Conservation (phyloP, 1,140 invertebrate genomes). For the Drosophila paulistorum region DNA sequence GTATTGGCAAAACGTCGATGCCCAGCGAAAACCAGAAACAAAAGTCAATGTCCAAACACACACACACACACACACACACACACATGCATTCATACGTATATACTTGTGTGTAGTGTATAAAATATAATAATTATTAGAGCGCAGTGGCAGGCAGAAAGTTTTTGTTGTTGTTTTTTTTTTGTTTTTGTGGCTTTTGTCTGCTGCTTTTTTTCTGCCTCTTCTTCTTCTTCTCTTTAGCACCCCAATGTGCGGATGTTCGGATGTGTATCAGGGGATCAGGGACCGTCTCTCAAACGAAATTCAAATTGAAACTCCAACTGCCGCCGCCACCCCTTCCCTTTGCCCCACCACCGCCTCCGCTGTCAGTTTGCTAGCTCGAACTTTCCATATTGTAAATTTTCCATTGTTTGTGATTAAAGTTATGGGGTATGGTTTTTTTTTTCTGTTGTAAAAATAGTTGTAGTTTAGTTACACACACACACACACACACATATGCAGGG, state of each 20-base stretch:
- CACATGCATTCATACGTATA: not conserved
- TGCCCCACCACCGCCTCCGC: not conserved
- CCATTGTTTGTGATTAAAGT: constrained; percentile 73
- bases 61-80: not conserved
- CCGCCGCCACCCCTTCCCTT: too few species aligned
- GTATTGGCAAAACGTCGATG: constrained; percentile 25
- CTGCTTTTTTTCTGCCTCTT: not conserved
- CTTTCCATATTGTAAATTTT: constrained; percentile 76
- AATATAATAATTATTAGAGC: constrained; percentile 74
- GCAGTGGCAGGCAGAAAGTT: constrained; percentile 57
- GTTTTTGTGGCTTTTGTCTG: not conserved
- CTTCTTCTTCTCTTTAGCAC: not conserved
- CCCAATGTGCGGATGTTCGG: constrained; percentile 4
- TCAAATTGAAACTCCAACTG: not conserved
- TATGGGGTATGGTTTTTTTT: constrained; percentile 39
- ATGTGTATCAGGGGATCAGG: not conserved
- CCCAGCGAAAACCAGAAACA: constrained; percentile 38
- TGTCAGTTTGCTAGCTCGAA: constrained; percentile 7
- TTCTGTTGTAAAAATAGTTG: constrained; percentile 23
- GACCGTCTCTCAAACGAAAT: constrained; percentile 2
- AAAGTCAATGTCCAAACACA: constrained; percentile 65
- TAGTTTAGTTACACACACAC: constrained; percentile 17
- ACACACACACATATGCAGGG: constrained; percentile 7
- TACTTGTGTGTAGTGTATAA: constrained; percentile 33
- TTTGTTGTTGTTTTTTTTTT: not conserved